Conservation (phyloP, 2,888 invertebrate species). For the Didymodactylos carnosus region DNA sequence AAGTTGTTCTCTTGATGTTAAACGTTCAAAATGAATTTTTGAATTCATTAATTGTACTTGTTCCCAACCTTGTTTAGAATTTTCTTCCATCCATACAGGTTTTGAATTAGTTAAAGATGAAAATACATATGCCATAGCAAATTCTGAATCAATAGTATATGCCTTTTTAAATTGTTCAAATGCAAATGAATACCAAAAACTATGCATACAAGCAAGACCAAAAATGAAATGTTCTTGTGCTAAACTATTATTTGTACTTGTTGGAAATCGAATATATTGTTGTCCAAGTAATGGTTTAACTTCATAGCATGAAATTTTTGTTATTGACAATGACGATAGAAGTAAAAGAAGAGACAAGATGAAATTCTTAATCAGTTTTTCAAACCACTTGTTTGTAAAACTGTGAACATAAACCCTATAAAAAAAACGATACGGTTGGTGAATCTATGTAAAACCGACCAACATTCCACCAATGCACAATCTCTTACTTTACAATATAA, state of each 20-base stretch:
- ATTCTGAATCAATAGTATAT: background rate
- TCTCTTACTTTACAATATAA: too few species aligned
- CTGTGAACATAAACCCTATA: too few species aligned
- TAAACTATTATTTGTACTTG: background rate
- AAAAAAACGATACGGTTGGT: too few species aligned
- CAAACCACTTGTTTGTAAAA: too few species aligned
- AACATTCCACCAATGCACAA: too few species aligned
- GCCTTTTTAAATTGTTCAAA: background rate
- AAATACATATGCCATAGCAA: background rate
- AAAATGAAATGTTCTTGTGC: background rate
- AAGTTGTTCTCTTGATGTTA: background rate
- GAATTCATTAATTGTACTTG: background rate
- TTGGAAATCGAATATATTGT: background rate
- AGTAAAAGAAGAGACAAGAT: background rate
- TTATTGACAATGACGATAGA: background rate
- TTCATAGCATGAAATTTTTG: background rate
- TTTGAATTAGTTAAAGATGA: background rate
- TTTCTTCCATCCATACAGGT: background rate
- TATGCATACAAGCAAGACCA: background rate
- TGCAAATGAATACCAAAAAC: background rate
- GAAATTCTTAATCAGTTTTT: background rate
- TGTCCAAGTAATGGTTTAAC: background rate
- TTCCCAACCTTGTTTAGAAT: background rate
- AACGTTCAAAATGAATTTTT: background rate
- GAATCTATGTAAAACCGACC: too few species aligned